phyloP scores from a whole-genome alignment of 2,888 invertebrate species.

The Dromius quadrimaculatus region DNA sequence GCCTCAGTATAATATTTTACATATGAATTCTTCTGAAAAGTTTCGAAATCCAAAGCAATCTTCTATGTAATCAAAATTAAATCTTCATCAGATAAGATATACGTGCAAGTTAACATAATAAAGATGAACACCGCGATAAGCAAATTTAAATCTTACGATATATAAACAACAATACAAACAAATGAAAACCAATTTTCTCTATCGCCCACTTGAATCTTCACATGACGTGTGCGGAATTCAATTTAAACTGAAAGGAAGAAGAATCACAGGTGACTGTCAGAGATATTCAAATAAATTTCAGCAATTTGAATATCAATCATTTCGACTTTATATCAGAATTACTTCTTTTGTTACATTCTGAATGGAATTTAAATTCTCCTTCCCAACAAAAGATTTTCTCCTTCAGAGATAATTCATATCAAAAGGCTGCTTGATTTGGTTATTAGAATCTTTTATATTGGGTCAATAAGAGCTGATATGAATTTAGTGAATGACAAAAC shows the following conservation, averaged over 20 bases:
- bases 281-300: slow-evolving; percentile 29
- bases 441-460: too few relatives aligned
- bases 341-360: too few relatives aligned
- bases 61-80: slow-evolving; percentile 24
- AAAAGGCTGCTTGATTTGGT: too few relatives aligned
- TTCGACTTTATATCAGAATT: too few relatives aligned
- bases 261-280: slow-evolving; percentile 16
- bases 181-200: slow-evolving; percentile 33
- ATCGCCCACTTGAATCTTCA: slow-evolving; percentile 15
- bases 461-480: too few relatives aligned
- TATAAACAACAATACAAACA: slow-evolving; percentile 35
- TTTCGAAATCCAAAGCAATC: slow-evolving; percentile 25
- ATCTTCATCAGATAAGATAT: slow-evolving; percentile 29
- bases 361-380: slow-evolving; percentile 8
- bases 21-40: slow-evolving; percentile 21
- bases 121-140: slow-evolving; percentile 14
- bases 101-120: slow-evolving; percentile 23
- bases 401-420: too few relatives aligned
- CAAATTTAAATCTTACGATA: slow-evolving; percentile 23
- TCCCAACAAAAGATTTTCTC: too few relatives aligned
- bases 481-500: too few relatives aligned
- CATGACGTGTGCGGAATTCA: slow-evolving; percentile 34
- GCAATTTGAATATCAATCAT: slow-evolving; percentile 31
- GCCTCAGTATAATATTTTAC: neutral
- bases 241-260: slow-evolving; percentile 27